A percentile compares a stretch with the other conserved stretches of the same genome.
These are phyloP conservation scores for Muricea muricata DNA, from an alignment of 92 coral and sea anemone species.

Conservation along the genomic window DNA sequence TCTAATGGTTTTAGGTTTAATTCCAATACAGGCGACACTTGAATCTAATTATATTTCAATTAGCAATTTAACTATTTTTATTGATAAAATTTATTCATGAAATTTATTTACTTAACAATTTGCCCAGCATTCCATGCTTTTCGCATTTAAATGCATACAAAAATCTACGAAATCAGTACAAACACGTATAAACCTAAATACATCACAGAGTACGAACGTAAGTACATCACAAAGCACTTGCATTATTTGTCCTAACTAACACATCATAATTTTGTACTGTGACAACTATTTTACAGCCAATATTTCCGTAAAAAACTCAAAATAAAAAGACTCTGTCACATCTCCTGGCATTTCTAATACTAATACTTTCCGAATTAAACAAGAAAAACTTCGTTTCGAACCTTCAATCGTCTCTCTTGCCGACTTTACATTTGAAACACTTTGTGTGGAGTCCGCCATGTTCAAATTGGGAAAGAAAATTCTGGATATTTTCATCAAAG, in stretches of 20 bases:
- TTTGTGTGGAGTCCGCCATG: constrained; percentile 77
- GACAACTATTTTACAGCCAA: background rate
- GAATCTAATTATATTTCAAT: too few relatives aligned
- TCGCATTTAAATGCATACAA: too few relatives aligned
- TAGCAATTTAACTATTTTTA: too few relatives aligned
- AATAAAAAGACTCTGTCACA: background rate
- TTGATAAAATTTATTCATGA: too few relatives aligned
- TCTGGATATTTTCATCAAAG: background rate
- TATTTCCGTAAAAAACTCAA: background rate
- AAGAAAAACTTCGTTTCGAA: constrained; percentile 44
- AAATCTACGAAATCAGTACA: too few relatives aligned
- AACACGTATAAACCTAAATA: background rate
- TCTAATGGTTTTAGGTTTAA: too few relatives aligned
- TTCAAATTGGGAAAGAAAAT: constrained; percentile 47
- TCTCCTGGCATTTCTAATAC: background rate
- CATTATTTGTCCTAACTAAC: background rate
- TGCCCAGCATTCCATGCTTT: background rate
- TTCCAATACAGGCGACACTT: too few relatives aligned
- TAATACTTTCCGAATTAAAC: background rate
- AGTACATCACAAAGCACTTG: too few relatives aligned
- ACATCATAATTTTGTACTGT: background rate
- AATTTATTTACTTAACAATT: background rate
- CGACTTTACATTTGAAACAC: constrained; percentile 62
- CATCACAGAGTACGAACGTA: background rate
- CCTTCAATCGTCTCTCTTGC: constrained; percentile 98